Evolutionary conservation across 2,888 invertebrate genomes (phyloP).

Genomic region (Hyposoter didymator): DNA sequence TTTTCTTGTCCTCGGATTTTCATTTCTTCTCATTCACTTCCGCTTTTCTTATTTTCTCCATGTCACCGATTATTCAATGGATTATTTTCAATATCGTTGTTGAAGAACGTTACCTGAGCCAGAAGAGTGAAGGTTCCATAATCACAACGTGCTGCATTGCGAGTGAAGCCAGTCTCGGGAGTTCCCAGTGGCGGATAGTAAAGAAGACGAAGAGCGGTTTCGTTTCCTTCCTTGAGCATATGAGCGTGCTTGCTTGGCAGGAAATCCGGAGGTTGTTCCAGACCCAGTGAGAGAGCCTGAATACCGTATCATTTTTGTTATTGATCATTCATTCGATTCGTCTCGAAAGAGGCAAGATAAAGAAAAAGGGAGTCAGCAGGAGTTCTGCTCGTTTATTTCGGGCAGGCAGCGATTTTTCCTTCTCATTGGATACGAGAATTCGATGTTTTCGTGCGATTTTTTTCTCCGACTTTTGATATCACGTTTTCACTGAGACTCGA

Average conservation of each 20-base stretch:
- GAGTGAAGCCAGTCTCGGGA: slow-evolving; percentile 85
- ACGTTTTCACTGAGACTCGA: not conserved
- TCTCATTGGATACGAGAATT: too few species aligned
- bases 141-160: slow-evolving; percentile 91
- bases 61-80: not conserved
- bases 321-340: not conserved
- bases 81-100: slow-evolving; percentile 32
- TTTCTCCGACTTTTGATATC: too few species aligned
- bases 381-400: too few species aligned
- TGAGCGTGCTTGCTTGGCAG: slow-evolving; percentile 88
- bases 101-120: slow-evolving; percentile 83
- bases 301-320: slow-evolving; percentile 55
- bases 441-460: too few species aligned
- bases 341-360: not conserved
- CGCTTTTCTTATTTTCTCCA: not conserved
- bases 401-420: too few species aligned
- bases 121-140: slow-evolving; percentile 91
- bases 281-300: slow-evolving; percentile 82
- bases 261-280: slow-evolving; percentile 87
- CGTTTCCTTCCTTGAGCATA: slow-evolving; percentile 88
- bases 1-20: slow-evolving; percentile 18
- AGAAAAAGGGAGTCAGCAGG: not conserved
- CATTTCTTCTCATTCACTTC: slow-evolving; percentile 18
- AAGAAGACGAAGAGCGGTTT: slow-evolving; percentile 88
- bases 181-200: slow-evolving; percentile 88